Conservation (phyloP, 2,797 vertebrate genomes). For the Sternotherus odoratus region DNA sequence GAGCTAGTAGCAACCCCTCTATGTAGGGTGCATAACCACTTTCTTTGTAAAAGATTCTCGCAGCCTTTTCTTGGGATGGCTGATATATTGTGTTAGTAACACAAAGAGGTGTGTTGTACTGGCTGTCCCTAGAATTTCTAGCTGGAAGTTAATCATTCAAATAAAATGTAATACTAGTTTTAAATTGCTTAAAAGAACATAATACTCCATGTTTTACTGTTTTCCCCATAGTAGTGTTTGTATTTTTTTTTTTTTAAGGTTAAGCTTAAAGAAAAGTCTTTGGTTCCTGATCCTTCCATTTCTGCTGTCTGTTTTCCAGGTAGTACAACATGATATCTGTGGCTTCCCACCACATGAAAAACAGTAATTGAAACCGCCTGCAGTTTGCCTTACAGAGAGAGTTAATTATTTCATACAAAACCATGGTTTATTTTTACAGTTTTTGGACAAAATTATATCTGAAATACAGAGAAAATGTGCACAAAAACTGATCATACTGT, state of each 20-base stretch:
- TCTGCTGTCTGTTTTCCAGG: not conserved
- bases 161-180: not conserved
- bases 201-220: not conserved
- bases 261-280: not conserved
- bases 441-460: conserved; percentile 8
- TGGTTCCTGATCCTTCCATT: not conserved
- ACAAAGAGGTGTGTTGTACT: not conserved
- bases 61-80: not conserved
- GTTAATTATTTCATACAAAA: not conserved
- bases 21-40: not conserved
- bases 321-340: not conserved
- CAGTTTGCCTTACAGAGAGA: not conserved
- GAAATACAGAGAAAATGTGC: not conserved
- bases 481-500: not conserved
- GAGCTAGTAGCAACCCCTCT: not conserved
- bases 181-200: not conserved
- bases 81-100: conserved; percentile 3
- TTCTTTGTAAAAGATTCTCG: not conserved
- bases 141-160: not conserved
- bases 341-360: not conserved
- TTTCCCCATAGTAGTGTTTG: not conserved
- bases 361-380: not conserved
- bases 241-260: not conserved
- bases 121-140: not conserved
- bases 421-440: not conserved